A percentile compares a stretch with the other conserved stretches of the same genome.
These are phyloP conservation scores for Alfaro cultratus DNA, from an alignment of 2,797 vertebrate species.

Conservation along the genomic window DNA sequence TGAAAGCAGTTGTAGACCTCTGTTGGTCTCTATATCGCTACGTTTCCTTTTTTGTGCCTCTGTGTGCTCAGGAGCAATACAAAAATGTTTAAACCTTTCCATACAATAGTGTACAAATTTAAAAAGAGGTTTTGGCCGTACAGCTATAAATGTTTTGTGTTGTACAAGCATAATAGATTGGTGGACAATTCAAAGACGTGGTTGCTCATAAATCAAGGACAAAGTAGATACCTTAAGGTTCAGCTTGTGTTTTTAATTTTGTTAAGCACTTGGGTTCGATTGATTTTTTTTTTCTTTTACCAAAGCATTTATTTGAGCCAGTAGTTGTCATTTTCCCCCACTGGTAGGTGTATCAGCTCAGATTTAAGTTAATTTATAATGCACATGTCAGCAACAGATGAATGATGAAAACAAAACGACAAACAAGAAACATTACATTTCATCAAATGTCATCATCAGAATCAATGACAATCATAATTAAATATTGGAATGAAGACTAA, in stretches of 20 bases:
- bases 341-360: background rate
- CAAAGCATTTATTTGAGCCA: background rate
- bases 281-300: background rate
- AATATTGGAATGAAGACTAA: background rate
- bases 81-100: constrained; percentile 5
- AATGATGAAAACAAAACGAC: background rate
- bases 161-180: background rate
- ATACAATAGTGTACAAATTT: background rate
- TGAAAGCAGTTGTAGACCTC: constrained; percentile 17
- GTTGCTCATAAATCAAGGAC: background rate
- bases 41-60: background rate
- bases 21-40: constrained; percentile 11
- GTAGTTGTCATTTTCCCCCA: background rate
- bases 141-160: background rate
- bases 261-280: background rate
- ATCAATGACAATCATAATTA: background rate
- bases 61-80: constrained; percentile 11
- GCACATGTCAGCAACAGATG: background rate
- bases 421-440: background rate
- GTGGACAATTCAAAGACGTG: background rate
- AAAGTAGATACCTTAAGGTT: constrained; percentile 5
- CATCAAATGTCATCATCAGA: background rate
- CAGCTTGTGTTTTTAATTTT: background rate
- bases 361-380: background rate
- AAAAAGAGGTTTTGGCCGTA: constrained; percentile 10